Conservation (phyloP, 2,888 invertebrate genomes). For the Physocephala rufipes region DNA sequence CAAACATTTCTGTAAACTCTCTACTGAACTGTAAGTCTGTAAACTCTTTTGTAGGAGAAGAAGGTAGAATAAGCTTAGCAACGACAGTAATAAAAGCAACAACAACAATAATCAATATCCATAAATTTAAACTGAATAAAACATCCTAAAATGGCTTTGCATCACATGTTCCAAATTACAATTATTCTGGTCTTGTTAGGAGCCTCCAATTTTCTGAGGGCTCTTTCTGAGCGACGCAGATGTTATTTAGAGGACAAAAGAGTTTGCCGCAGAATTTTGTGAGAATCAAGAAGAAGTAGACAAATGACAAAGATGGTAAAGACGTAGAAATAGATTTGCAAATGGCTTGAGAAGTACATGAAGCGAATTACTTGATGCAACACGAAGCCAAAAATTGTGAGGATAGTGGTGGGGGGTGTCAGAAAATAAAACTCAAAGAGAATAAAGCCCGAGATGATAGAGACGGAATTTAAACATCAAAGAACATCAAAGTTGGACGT, state of each 20-base stretch:
- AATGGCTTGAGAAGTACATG: neutral
- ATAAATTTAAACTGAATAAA: slow-evolving; percentile 17
- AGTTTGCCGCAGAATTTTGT: slow-evolving; percentile 12
- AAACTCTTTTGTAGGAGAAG: too few relatives aligned
- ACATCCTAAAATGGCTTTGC: slow-evolving; percentile 29
- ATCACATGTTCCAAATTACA: too few relatives aligned
- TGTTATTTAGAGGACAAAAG: neutral
- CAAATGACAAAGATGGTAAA: neutral
- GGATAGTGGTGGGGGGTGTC: neutral
- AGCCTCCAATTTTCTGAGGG: slow-evolving; percentile 10
- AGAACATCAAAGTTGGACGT: neutral
- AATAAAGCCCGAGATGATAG: too few relatives aligned
- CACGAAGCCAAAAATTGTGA: neutral
- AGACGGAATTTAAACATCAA: too few relatives aligned
- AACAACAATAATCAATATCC: slow-evolving; percentile 2
- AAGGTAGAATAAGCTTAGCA: neutral
- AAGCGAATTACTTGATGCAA: neutral
- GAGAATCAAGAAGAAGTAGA: too few relatives aligned
- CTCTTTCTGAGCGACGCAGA: neutral
- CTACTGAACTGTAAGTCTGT: neutral
- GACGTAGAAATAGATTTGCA: neutral
- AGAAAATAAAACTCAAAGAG: neutral
- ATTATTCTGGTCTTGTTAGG: slow-evolving; percentile 6
- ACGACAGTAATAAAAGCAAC: slow-evolving; percentile 3
- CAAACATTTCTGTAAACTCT: neutral